A percentile compares a stretch with the other conserved stretches of the same genome.
Conservation (phyloP, 2,888 invertebrate genomes). For the Cheilosia grossa region DNA sequence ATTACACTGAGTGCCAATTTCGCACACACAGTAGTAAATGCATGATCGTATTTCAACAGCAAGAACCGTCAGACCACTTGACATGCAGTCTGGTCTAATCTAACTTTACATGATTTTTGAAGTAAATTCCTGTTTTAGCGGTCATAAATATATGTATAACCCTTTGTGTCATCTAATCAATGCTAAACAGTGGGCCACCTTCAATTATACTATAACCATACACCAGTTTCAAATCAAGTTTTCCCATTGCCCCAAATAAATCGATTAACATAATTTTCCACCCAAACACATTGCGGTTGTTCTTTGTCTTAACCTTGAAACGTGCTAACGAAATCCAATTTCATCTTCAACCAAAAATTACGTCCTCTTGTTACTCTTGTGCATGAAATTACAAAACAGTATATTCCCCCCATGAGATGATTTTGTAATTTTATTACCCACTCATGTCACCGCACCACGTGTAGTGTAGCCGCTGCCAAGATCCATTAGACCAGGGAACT, state of each 20-base stretch:
- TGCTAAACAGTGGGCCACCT: no score
- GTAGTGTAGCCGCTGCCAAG: conserved; percentile 43
- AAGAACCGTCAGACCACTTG: no score
- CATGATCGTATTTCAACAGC: no score
- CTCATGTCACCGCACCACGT: conserved; percentile 34
- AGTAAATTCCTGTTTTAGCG: no score
- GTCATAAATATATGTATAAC: no score
- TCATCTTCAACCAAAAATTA: conserved; percentile 26
- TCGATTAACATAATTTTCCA: conserved; percentile 28
- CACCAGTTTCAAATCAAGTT: background rate
- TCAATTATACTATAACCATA: background rate
- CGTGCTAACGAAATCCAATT: conserved; percentile 63
- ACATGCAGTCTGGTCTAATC: no score
- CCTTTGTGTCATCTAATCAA: background rate
- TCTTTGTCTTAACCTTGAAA: conserved; percentile 57
- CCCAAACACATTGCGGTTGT: conserved; percentile 14
- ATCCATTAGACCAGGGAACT: conserved; percentile 57
- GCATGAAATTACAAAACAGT: conserved; percentile 61
- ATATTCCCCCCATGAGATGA: conserved; percentile 36
- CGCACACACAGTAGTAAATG: no score
- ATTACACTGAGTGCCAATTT: no score
- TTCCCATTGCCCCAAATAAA: conserved; percentile 19
- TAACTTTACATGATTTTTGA: no score
- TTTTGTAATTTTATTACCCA: conserved; percentile 60
- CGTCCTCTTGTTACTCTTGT: conserved; percentile 34